These are phyloP conservation scores for Sinonovacula constricta DNA, from an alignment of 1,140 invertebrate species.

Conservation along the genomic window DNA sequence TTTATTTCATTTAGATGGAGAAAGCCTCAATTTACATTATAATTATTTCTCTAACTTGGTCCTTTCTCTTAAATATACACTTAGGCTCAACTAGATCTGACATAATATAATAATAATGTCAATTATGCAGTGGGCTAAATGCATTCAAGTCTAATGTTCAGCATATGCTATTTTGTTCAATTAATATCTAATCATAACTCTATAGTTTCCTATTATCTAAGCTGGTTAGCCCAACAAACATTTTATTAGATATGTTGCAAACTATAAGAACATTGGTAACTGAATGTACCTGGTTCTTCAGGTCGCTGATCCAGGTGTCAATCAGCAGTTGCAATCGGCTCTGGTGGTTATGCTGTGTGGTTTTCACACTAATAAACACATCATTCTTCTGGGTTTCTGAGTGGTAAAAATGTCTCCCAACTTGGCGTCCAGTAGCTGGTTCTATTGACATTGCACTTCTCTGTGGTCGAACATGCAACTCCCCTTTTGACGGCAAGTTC, in stretches of 20 bases:
- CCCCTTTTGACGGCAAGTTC: too few relatives aligned
- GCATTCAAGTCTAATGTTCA: too few relatives aligned
- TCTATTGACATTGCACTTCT: neutral
- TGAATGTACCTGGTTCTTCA: constrained; percentile 32
- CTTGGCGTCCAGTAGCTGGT: neutral
- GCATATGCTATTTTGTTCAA: too few relatives aligned
- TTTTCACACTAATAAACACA: constrained; percentile 97
- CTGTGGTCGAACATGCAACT: neutral
- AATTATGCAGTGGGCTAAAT: too few relatives aligned
- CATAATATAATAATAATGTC: too few relatives aligned
- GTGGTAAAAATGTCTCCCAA: neutral
- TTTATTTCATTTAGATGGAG: too few relatives aligned
- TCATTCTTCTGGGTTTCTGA: constrained; percentile 71
- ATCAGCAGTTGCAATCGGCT: constrained; percentile 90
- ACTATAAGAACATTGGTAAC: neutral
- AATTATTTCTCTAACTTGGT: too few relatives aligned
- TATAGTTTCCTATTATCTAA: neutral
- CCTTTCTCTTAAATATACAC: too few relatives aligned
- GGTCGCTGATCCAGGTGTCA: constrained; percentile 87
- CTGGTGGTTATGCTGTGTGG: constrained; percentile 91
- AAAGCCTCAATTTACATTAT: too few relatives aligned
- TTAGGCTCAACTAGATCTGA: too few relatives aligned
- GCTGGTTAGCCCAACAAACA: neutral
- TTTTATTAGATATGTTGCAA: neutral
- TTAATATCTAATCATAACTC: too few relatives aligned